Base-by-base conservation (phyloP, 1,140 invertebrate species). In the Diabrotica virgifera region DNA sequence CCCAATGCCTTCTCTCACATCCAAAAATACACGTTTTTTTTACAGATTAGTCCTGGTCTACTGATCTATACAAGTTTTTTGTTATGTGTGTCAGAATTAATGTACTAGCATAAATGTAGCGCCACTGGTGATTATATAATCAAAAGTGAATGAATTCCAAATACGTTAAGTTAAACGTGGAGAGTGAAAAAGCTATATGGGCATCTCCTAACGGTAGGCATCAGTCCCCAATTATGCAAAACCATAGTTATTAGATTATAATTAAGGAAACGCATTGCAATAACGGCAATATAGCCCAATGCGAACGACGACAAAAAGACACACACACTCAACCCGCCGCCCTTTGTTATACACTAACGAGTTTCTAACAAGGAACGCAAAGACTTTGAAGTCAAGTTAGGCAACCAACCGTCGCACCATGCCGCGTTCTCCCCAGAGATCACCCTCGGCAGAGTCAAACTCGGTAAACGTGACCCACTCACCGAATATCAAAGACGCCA, bases 261-360 rank as follows among this genome's bases (percentile, higher is more conserved):
- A 66, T 66, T 66, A 66, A 52, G 64, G 59, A 62, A 66, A 66
- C 64, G 64, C 59, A 66, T 51, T 59, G 64, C 59, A 66, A 66
- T 66, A 66, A 66, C 62, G 64, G 40, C 64, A 52, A 66, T 66
- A 66, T 36, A 46, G 40, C 24, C 36, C 58, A 59, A 62, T 66
- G 59, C 52, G 59, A 40, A 60, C 40, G 40, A 60, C 5, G 40
- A 62, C 64, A 62, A 66, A 66, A 66, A 66, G 64, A 66, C 52
- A 37, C 40, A 46, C 40, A 46, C 40, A 12, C 36, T 55, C 55
- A 66, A 61, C 64, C 40, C 13, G 35, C 10, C 53, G 36, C 52
- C 64, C 59, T 59, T 60, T 53, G 64, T 40, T 62, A 36, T 11
- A 62, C 52, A 66, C 64, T 66, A 66, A 66, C 64, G 64, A 66